Percentiles rank a stretch among this genome's conserved stretches.
Evolutionary conservation across 2,113 vertebrate species (phyloP).

Genomic region (Pteruthius melanotis): DNA sequence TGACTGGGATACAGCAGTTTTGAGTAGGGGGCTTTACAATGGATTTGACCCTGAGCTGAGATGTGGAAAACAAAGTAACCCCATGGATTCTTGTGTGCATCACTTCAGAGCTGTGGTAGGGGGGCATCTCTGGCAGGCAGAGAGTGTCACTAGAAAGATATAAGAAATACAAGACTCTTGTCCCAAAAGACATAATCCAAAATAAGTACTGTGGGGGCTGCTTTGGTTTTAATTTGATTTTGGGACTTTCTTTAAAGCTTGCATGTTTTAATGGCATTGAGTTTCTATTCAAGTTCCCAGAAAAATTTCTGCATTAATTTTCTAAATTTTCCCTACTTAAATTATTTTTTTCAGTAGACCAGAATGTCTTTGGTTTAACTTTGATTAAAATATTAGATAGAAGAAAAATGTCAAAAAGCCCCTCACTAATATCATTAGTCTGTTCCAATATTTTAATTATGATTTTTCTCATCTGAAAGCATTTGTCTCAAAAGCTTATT

Average conservation of each 20-base stretch:
- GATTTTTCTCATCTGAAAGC: neutral
- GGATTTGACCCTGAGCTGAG: neutral
- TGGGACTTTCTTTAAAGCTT: neutral
- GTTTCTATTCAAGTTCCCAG: neutral
- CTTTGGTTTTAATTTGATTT: neutral
- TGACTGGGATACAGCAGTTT: neutral
- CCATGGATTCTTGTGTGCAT: neutral
- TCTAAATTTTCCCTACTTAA: neutral
- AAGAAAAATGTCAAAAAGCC: neutral
- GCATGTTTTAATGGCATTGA: neutral
- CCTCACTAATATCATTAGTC: neutral
- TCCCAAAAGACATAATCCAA: neutral
- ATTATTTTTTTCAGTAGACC: neutral
- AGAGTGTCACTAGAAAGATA: accelerated
- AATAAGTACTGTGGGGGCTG: neutral
- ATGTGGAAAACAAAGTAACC: neutral
- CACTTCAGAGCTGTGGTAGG: neutral
- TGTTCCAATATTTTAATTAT: neutral
- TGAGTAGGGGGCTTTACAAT: neutral
- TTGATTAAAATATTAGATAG: neutral
- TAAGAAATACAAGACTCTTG: neutral
- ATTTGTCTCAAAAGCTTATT: neutral
- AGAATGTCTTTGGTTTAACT: neutral
- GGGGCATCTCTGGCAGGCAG: neutral
- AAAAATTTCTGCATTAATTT: neutral